Percentiles rank a stretch among this genome's conserved stretches.
Conservation (phyloP, 2,888 invertebrate genomes). For the Julus scanicus region DNA sequence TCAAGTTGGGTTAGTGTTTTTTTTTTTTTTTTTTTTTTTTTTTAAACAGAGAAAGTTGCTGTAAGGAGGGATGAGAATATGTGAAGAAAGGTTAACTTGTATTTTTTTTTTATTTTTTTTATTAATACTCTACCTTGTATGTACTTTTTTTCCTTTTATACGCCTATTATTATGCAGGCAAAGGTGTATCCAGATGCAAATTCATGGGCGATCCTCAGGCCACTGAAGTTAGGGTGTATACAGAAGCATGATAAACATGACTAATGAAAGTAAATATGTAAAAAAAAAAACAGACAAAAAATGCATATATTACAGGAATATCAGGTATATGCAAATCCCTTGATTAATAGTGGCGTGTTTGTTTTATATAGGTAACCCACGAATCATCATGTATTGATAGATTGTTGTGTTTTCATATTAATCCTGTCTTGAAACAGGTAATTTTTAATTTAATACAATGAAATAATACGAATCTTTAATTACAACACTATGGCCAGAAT, state of each 20-base stretch:
- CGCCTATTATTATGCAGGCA: not conserved
- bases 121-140: not conserved
- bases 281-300: not conserved
- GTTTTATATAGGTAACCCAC: no score
- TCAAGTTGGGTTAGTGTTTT: not conserved
- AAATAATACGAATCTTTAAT: no score
- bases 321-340: not conserved
- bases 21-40: no score
- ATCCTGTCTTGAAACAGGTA: no score
- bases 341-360: no score
- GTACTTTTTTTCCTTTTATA: not conserved
- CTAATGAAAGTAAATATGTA: not conserved
- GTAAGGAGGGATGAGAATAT: not conserved
- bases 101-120: not conserved
- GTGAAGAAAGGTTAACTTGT: slow-evolving; percentile 12
- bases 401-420: no score
- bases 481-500: no score
- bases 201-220: slow-evolving; percentile 28
- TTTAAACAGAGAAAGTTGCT: slow-evolving; percentile 1
- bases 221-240: slow-evolving; percentile 3
- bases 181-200: slow-evolving; percentile 40
- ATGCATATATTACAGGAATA: not conserved
- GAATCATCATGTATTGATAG: no score
- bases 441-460: no score
- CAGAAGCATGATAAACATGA: slow-evolving; percentile 1